Evolutionary conservation across 2,113 vertebrate species (phyloP).

Genomic region (Pollimyrus isidori): DNA sequence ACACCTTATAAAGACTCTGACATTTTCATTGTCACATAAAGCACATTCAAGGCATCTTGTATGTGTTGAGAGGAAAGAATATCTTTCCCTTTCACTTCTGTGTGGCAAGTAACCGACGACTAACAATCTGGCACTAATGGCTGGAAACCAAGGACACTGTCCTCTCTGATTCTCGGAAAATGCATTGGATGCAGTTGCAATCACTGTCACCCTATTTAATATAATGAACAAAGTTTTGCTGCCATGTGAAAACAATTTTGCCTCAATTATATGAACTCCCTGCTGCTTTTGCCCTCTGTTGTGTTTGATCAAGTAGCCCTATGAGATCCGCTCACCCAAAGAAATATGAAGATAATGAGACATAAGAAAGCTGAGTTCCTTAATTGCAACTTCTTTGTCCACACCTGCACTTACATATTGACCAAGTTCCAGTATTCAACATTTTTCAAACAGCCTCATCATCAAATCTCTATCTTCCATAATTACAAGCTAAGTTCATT

Average conservation of each 20-base stretch:
- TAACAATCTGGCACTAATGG: conserved; percentile 6
- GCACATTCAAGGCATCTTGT: conserved; percentile 25
- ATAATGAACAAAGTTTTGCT: conserved; percentile 59
- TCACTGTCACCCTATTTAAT: conserved; percentile 43
- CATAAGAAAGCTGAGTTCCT: conserved; percentile 40
- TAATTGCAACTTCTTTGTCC: conserved; percentile 42
- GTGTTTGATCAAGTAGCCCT: conserved; percentile 43
- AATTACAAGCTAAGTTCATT: conserved; percentile 9
- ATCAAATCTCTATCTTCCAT: not conserved
- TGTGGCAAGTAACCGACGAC: not conserved
- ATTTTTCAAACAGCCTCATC: conserved; percentile 14
- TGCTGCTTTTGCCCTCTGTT: conserved; percentile 57
- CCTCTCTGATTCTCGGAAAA: conserved; percentile 44
- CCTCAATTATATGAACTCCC: conserved; percentile 70
- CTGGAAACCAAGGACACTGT: conserved; percentile 38
- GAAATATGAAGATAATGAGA: conserved; percentile 49
- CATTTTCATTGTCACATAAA: conserved; percentile 25
- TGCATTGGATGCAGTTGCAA: conserved; percentile 42
- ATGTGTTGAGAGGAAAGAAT: not conserved
- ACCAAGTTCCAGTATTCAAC: not conserved
- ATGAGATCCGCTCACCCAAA: conserved; percentile 51
- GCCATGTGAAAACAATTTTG: conserved; percentile 63
- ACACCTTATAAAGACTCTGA: not conserved
- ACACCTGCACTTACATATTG: conserved; percentile 12
- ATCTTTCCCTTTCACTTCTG: conserved; percentile 5